Base-by-base conservation (phyloP, 2,888 invertebrate species). In the Blastobasis adustella region DNA sequence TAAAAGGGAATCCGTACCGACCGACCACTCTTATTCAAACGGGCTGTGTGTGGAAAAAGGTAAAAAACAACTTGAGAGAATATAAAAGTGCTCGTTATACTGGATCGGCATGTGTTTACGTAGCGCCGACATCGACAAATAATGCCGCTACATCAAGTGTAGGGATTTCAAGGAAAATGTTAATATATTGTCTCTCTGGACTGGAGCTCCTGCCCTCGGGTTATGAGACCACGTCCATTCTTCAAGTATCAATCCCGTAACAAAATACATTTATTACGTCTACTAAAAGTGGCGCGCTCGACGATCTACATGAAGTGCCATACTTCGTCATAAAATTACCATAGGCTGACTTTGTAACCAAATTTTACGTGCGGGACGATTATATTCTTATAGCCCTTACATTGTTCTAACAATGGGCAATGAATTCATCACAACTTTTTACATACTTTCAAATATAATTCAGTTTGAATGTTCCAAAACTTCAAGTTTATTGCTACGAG, bases 301-400 rank as follows among this genome's bases (percentile, higher is more conserved):
- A 10, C 37, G 51, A 45, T 52, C 52, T 49, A 48, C 52, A 52
- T 52, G 46, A 41, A 10, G 39, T n/a, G n/a, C n/a, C 37, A 39
- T 52, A 47, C 49, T 44, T 46, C 45, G 53, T 53, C 47, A 47
- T 47, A 50, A 50, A 53, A 43, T 49, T 40, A 46, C 40, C 52
- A 49, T 52, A 47, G 43, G 47, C 45, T 46, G 40, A 53, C 53
- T 50, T 53, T 53, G 53, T 49, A 50, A 50, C 49, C 43, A 53
- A 53, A 45, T 43, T 47, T 47, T 43, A 43, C 46, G 41, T 23
- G 47, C 43, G 50, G 44, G 45, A 38, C 49, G 40, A 49, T 54
- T 51, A 51, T 23, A 23, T 50, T 50, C 44, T 54, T 54, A 54
- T 45, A 46, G 46, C 54, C 46, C 50, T 44, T 10, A 51, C 46